Evolutionary conservation across 2,113 vertebrate species (phyloP).

Genomic region (Pangasianodon hypophthalmus): DNA sequence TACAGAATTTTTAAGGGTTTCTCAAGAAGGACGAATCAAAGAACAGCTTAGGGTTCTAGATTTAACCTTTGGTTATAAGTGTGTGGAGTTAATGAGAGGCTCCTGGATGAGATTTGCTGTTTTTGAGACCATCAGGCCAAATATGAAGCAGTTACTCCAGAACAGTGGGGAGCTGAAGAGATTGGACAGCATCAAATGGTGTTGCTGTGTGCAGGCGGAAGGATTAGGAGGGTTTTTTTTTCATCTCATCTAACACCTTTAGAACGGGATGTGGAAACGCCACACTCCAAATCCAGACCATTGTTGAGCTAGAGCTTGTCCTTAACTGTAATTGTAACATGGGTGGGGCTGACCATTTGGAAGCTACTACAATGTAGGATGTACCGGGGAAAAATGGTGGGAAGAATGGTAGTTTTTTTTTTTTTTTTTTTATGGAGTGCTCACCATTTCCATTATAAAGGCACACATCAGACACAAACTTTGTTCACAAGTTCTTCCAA

Average conservation of each 20-base stretch:
- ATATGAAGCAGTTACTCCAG: neutral
- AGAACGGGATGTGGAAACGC: neutral
- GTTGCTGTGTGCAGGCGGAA: slow-evolving; percentile 16
- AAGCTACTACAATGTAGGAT: neutral
- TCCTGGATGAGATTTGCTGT: neutral
- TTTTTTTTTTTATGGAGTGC: neutral
- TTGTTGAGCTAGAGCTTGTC: neutral
- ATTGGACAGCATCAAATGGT: slow-evolving; percentile 12
- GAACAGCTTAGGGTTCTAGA: neutral
- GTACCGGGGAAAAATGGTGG: neutral
- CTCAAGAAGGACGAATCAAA: neutral
- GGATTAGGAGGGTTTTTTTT: neutral
- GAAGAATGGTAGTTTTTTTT: no score
- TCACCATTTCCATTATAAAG: neutral
- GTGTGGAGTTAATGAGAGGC: neutral
- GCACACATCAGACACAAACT: slow-evolving; percentile 12
- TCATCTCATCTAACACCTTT: slow-evolving; percentile 8
- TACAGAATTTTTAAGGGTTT: neutral
- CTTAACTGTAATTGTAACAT: neutral
- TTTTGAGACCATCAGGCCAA: neutral
- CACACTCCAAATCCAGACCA: neutral
- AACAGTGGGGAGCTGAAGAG: slow-evolving; percentile 7
- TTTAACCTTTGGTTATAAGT: neutral
- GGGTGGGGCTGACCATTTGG: neutral
- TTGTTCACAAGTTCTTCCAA: neutral